Evolutionary conservation across 2,797 vertebrate genomes (phyloP), one percentile per base, ranked within the genome.

Genomic region (Catostomus latipinnis): DNA sequence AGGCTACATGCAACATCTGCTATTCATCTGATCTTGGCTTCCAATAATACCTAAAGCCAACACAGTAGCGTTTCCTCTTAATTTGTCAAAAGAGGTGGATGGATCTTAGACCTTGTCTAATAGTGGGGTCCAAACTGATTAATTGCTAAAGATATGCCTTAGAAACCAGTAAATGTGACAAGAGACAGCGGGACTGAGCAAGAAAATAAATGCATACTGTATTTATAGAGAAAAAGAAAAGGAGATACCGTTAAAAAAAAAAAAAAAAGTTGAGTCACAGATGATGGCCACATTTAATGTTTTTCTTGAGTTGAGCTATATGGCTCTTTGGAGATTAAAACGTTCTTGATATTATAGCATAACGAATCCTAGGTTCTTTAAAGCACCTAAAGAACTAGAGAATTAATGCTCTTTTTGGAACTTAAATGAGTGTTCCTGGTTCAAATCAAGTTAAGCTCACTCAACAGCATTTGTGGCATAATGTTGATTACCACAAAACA

Each of bases 41-140:
- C 88, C 88, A 88, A 90, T 87, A 87, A 85, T 89, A 85, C 48
- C 76, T 86, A 11, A 56, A 83, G 88, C 89, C 89, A 91, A 82
- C 82, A 93, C 92, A 90, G 91, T 93, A 91, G 90, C 89, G 75
- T 90, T 89, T 83, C 48, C 57, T 71, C 43, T 22, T 62, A 10
- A 61, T 63, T 50, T 54, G 78, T 52, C 48, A 68, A 48, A 68
- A 16, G 50, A 71, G 6, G 54, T 61, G 52, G 53, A 73, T 62
- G 57, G 56, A 76, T 11, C 22, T 45, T 45, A 68, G 11, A 61
- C 57, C 56, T 10, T 81, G 50, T 81, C 53, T 46, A 9, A 22
- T 46, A 46, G 52, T 63, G 53, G 12, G 12, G n/a, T 76, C 34
- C 6, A 5, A 10, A 10, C 2, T 53, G 46, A 60, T 45, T 60